A percentile compares a stretch with the other conserved stretches of the same genome.
phyloP scores from a whole-genome alignment of 2,113 vertebrate species.

The Cisticola juncidis region DNA sequence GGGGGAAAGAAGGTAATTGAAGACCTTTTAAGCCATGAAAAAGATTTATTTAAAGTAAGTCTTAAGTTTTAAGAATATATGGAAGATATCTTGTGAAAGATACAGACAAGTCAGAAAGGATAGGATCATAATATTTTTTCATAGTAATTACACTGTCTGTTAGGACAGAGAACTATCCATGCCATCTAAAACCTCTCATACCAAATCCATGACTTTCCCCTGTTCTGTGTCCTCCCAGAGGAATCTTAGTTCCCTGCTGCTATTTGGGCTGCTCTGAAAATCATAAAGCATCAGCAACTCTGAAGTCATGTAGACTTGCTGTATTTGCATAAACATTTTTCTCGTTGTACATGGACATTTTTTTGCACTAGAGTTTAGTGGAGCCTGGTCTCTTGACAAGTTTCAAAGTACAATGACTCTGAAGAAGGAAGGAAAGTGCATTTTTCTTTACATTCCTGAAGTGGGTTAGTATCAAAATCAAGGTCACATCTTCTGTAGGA shows the following conservation, averaged over 20 bases:
- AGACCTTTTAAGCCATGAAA: neutral
- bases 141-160: neutral
- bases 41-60: neutral
- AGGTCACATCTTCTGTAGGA: neutral
- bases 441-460: neutral
- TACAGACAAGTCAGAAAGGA: neutral
- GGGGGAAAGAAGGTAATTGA: accelerated
- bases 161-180: neutral
- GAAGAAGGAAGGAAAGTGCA: neutral
- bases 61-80: neutral
- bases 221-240: neutral
- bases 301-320: neutral
- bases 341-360: neutral
- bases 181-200: neutral
- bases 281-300: neutral
- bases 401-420: neutral
- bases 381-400: neutral
- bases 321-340: neutral
- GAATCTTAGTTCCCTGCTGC: neutral
- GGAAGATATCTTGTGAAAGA: neutral
- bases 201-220: neutral
- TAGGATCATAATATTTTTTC: neutral
- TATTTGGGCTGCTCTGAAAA: neutral
- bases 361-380: neutral
- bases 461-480: accelerated